Evolutionary conservation across 2,113 vertebrate genomes (phyloP).

Genomic region (Solenodon paradoxus): DNA sequence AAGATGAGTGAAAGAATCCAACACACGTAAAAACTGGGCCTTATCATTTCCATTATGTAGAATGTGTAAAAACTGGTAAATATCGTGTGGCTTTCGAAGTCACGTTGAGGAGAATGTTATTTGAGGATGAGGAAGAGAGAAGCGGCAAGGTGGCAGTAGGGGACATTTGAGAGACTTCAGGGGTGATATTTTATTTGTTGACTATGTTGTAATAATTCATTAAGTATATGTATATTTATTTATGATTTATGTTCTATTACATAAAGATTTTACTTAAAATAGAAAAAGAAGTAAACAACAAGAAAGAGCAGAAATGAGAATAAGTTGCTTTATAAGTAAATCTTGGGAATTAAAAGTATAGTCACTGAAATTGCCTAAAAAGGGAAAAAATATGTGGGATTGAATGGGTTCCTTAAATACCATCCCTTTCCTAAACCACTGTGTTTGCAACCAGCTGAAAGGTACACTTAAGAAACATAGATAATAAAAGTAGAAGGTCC

Average conservation of each 20-base stretch:
- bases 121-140: not conserved
- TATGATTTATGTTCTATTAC: not conserved
- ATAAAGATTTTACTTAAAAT: not conserved
- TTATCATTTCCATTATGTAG: not conserved
- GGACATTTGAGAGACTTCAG: not conserved
- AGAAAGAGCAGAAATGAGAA: not conserved
- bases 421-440: not conserved
- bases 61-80: constrained; percentile 10
- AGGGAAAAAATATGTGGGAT: not conserved
- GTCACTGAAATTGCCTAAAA: not conserved
- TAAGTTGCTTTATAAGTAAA: not conserved
- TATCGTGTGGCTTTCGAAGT: not conserved
- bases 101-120: not conserved
- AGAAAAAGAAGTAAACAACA: not conserved
- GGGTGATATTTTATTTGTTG: not conserved
- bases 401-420: not conserved
- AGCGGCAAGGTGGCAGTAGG: too few species aligned
- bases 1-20: not conserved
- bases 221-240: not conserved
- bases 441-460: not conserved
- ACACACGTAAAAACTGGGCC: not conserved
- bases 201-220: not conserved
- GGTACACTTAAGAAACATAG: not conserved
- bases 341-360: not conserved
- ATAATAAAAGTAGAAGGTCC: not conserved